Percentiles rank a stretch among this genome's conserved stretches.
phyloP scores from a whole-genome alignment of 2,797 vertebrate species.

The Acanthurus leucopareius region DNA sequence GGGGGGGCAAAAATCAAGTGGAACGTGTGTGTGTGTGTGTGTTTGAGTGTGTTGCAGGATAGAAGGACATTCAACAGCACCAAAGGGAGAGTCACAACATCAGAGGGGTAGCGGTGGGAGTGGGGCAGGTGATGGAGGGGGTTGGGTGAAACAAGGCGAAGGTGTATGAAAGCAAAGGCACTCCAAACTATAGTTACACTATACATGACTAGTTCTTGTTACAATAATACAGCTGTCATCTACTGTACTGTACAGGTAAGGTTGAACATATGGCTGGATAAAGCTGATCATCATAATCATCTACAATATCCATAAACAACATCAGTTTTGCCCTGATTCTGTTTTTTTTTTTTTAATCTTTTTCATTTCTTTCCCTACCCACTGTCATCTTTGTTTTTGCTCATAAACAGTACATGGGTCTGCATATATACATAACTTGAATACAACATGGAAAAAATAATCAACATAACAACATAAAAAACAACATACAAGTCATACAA shows the following conservation, averaged over 20 bases:
- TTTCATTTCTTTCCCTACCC: conserved; percentile 78
- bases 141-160: conserved; percentile 83
- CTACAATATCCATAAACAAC: conserved; percentile 96
- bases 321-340: conserved; percentile 93
- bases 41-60: conserved; percentile 39
- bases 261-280: conserved; percentile 99
- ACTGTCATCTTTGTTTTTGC: conserved; percentile 91
- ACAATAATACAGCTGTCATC: conserved; percentile 98
- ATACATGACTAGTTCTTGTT: conserved; percentile 99
- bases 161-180: conserved; percentile 99
- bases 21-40: conserved; percentile 17
- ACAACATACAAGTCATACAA: conserved; percentile 92
- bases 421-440: conserved; percentile 96
- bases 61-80: conserved; percentile 86
- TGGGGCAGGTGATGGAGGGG: conserved; percentile 23
- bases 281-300: conserved; percentile 89
- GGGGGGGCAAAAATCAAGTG: conserved; percentile 15
- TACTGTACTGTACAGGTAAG: conserved; percentile 98
- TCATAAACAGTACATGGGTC: conserved; percentile 99
- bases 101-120: conserved; percentile 13
- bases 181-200: conserved; percentile 99
- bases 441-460: conserved; percentile 81
- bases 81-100: conserved; percentile 82
- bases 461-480: conserved; percentile 75
- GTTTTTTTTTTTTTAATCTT: conserved; percentile 78